Percentiles rank a stretch among this genome's conserved stretches.
Evolutionary conservation across 2,888 invertebrate species (phyloP).

Genomic region (Noctua fimbriata): DNA sequence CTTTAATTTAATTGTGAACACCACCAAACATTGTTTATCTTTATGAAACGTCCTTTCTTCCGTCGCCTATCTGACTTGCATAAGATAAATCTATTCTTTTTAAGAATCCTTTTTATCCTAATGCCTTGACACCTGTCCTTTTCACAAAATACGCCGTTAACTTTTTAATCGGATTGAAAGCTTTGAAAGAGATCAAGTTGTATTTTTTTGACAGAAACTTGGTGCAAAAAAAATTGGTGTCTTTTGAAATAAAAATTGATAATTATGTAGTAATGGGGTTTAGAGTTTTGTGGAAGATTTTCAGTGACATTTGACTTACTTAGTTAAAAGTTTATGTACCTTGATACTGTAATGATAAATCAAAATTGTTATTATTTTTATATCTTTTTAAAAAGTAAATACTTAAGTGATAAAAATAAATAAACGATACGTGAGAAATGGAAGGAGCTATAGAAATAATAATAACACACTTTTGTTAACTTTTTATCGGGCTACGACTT

Average conservation of each 20-base stretch:
- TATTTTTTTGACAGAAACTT: constrained; percentile 4
- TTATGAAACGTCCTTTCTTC: constrained; percentile 17
- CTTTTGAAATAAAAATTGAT: background rate
- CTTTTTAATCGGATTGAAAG: constrained; percentile 28
- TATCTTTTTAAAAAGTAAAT: too few species aligned
- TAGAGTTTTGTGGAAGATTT: background rate
- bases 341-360: background rate
- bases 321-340: background rate
- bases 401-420: too few species aligned
- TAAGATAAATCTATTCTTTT: constrained; percentile 9
- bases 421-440: too few species aligned
- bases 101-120: background rate
- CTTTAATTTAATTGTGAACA: background rate
- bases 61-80: constrained; percentile 10
- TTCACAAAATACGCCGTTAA: background rate
- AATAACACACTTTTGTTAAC: too few species aligned
- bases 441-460: too few species aligned
- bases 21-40: constrained; percentile 11
- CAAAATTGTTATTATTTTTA: too few species aligned
- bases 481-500: too few species aligned
- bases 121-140: constrained; percentile 19
- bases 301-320: background rate
- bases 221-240: background rate
- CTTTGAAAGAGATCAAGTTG: constrained; percentile 14
- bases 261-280: background rate